Evolutionary conservation across 2,797 vertebrate species (phyloP), one percentile per base, ranked within the genome.

Genomic region (Pseudocheirus occidentalis): DNA sequence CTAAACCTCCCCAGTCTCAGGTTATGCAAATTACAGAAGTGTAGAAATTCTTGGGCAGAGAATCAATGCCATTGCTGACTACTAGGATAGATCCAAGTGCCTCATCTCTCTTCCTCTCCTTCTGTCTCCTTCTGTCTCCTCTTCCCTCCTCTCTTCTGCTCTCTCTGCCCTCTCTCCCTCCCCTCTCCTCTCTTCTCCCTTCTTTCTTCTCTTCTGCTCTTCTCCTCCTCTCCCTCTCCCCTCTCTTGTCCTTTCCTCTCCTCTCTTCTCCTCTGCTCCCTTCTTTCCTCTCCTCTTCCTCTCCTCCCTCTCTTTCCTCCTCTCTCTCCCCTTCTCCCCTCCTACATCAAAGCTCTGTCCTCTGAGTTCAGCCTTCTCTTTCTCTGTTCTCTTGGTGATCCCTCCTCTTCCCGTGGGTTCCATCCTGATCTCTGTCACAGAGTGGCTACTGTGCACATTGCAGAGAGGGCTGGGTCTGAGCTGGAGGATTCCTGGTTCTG

Each of bases 11-110:
- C 98, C 95, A 95, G 97, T 24, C 96, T 96, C 94, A 87, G 91
- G 96, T 98, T 98, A 99, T 98, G 98, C 98, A 99, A 99, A 98
- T 98, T 96, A 96, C 95, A 97, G 98, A 97, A 98, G 98, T 98
- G 98, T 97, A 98, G 97, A 66, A 97, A 98, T 96, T 98, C 90
- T 94, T 97, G 98, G 97, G 97, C 98, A 98, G 97, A 98, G 98
- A 98, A 97, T 98, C 97, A 97, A 56, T 96, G 94, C 95, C 95
- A 90, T 95, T 96, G 94, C 57, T 50, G 87, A 95, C 92, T 62
- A 55, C 87, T 40, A 34, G 55, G 5, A 21, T 7, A 40, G 62
- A 66, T 34, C 34, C 62, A 66, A 66, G 34, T 18, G n/a, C 10
- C 31, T 62, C 59, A 4, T 34, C 59, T 34, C 10, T 31, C 50